phyloP scores from a whole-genome alignment of 2,797 vertebrate species.

The Acanthopagrus latus region DNA sequence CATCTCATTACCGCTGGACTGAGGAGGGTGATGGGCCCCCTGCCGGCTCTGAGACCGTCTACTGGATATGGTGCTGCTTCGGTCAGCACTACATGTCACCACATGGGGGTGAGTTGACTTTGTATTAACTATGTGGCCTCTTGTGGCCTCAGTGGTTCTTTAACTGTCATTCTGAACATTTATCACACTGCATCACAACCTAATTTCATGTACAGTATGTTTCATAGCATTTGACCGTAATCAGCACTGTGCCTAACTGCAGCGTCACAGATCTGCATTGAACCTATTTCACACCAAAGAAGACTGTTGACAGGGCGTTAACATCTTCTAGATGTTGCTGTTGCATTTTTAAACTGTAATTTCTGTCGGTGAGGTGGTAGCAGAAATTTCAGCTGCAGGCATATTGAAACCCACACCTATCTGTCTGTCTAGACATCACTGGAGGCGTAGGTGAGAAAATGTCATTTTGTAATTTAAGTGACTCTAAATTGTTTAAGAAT shows the following conservation, averaged over 20 bases:
- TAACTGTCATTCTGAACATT: conserved; percentile 1
- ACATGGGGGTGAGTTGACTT: conserved; percentile 45
- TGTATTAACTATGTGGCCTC: conserved; percentile 25
- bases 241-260: neutral
- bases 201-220: conserved; percentile 20
- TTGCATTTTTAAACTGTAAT: conserved; percentile 18
- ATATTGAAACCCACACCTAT: neutral
- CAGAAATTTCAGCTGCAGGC: neutral
- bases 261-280: neutral
- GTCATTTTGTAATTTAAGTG: neutral
- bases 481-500: conserved; percentile 3
- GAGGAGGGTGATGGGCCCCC: conserved; percentile 54
- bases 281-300: neutral
- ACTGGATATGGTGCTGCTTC: conserved; percentile 47
- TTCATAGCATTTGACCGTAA: neutral
- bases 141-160: neutral
- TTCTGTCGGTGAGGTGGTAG: conserved; percentile 10
- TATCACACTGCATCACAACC: neutral
- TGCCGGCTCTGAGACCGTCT: conserved; percentile 15
- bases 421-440: neutral
- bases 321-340: conserved; percentile 2
- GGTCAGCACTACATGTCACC: conserved; percentile 57
- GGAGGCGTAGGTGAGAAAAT: neutral
- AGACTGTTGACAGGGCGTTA: neutral
- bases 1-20: conserved; percentile 71